A percentile compares a stretch with the other conserved stretches of the same genome.
These are phyloP conservation scores for Hofmannophila pseudospretella DNA, from an alignment of 2,888 invertebrate species.

Conservation along the genomic window DNA sequence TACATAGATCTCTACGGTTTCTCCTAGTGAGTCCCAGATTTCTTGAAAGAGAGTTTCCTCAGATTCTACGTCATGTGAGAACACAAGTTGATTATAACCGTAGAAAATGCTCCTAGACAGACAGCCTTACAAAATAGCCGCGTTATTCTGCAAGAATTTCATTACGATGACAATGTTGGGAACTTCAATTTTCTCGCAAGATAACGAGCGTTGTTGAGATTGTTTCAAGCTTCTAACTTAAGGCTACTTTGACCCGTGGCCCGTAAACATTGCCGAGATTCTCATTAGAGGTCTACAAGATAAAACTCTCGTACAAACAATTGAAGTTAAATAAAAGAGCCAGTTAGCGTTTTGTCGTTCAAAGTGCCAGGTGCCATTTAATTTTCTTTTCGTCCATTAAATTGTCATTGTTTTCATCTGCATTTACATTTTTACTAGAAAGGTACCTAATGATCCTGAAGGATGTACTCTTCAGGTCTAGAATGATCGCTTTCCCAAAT, in stretches of 20 bases:
- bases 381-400: background rate
- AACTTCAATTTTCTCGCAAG: slow-evolving; percentile 62
- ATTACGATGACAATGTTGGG: slow-evolving; percentile 68
- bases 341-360: slow-evolving; percentile 15
- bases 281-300: slow-evolving; percentile 56
- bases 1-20: too few species aligned
- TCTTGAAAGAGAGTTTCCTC: too few species aligned
- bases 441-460: too few species aligned
- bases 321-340: slow-evolving; percentile 27
- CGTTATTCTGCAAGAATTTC: slow-evolving; percentile 57
- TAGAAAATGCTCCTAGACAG: too few species aligned
- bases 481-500: too few species aligned
- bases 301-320: slow-evolving; percentile 43
- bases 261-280: slow-evolving; percentile 61
- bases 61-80: too few species aligned
- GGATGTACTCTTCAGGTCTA: too few species aligned
- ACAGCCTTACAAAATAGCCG: slow-evolving; percentile 17
- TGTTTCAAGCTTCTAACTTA: slow-evolving; percentile 55
- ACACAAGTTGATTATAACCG: too few species aligned
- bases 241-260: slow-evolving; percentile 66
- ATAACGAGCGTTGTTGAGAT: slow-evolving; percentile 62
- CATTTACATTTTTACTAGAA: too few species aligned
- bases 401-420: too few species aligned
- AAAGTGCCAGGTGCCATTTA: background rate
- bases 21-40: too few species aligned